phyloP scores from a whole-genome alignment of 2,113 vertebrate genomes.

The Gorsachius goisagi region DNA sequence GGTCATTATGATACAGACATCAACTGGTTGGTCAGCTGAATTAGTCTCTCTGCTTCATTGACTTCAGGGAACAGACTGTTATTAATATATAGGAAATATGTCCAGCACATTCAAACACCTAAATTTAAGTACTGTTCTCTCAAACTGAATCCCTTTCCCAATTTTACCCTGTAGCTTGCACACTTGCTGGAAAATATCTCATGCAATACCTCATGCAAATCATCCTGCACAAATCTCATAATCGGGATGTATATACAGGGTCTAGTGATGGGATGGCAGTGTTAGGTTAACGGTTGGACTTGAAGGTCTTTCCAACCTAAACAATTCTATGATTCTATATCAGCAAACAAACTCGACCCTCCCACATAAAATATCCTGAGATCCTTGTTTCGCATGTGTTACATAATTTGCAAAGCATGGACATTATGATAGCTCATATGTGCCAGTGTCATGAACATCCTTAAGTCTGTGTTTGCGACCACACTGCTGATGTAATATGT shows the following conservation, averaged over 20 bases:
- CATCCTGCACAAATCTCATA: not conserved
- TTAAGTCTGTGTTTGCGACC: not conserved
- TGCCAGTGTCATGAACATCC: not conserved
- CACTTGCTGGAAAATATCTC: not conserved
- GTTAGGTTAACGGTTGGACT: too few species aligned
- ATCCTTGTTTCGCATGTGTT: not conserved
- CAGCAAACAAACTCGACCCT: not conserved
- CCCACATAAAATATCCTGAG: not conserved
- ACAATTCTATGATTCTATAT: not conserved
- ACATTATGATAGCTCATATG: not conserved
- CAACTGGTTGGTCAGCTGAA: not conserved
- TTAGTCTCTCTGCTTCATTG: not conserved
- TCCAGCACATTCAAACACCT: not conserved
- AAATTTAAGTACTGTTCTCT: not conserved
- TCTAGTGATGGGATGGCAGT: too few species aligned
- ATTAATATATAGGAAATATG: not conserved
- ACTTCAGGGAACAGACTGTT: not conserved
- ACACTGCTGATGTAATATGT: not conserved
- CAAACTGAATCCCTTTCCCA: not conserved
- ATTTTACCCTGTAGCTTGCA: not conserved
- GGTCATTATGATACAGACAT: not conserved
- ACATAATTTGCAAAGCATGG: not conserved
- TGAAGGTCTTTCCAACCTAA: too few species aligned
- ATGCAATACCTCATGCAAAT: not conserved
- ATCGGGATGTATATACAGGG: not conserved